Conservation (phyloP, 2,888 invertebrate species). For the Enchytraeus crypticus region DNA sequence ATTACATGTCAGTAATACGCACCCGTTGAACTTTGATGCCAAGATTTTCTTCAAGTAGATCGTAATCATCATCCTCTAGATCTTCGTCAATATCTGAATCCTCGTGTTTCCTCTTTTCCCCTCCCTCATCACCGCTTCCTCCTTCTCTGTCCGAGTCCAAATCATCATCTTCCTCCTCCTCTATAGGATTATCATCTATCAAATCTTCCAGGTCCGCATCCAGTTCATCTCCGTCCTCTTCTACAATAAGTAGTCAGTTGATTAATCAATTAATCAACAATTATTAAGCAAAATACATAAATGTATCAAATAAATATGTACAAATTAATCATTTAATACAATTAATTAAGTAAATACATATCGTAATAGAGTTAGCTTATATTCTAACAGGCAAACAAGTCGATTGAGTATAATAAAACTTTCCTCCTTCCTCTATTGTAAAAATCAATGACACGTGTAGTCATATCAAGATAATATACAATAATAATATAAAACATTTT, state of each 20-base stretch:
- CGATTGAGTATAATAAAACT: too few species aligned
- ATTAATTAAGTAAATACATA: too few species aligned
- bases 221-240: conserved; percentile 1
- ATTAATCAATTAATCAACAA: not conserved
- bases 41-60: conserved; percentile 91
- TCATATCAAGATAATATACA: too few species aligned
- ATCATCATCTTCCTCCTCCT: conserved; percentile 59
- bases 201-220: conserved; percentile 25
- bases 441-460: too few species aligned
- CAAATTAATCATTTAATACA: too few species aligned
- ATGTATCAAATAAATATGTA: not conserved
- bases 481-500: too few species aligned
- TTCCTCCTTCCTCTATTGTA: too few species aligned
- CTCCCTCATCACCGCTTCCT: conserved; percentile 25
- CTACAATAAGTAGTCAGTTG: not conserved
- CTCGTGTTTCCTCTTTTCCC: conserved; percentile 32
- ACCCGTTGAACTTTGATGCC: conserved; percentile 71
- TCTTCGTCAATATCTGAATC: conserved; percentile 56
- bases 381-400: too few species aligned
- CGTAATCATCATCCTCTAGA: conserved; percentile 94
- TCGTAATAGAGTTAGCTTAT: too few species aligned
- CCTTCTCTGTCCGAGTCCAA: conserved; percentile 21
- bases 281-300: not conserved
- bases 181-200: conserved; percentile 28
- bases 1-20: not conserved